phyloP scores from a whole-genome alignment of 2,888 invertebrate species.

The Muscina levida region DNA sequence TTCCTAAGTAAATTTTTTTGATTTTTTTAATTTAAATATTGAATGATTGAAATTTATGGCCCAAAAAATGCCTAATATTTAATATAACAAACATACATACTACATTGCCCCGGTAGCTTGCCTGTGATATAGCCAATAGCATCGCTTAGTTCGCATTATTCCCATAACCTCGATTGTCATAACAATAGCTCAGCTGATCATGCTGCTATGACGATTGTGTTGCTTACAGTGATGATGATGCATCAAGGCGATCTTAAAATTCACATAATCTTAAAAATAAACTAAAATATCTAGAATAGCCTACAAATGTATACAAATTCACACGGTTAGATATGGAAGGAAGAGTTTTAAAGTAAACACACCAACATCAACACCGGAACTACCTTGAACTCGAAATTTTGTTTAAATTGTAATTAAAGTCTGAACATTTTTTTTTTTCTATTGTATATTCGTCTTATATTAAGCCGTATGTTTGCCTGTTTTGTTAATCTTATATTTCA shows the following conservation, averaged over 20 bases:
- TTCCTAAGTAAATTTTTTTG: too few relatives aligned
- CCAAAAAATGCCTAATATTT: too few relatives aligned
- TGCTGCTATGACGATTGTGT: not conserved
- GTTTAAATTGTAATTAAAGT: not conserved
- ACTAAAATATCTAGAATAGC: not conserved
- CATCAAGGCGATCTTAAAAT: too few relatives aligned
- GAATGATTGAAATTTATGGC: too few relatives aligned
- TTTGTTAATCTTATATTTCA: not conserved
- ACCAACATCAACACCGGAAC: conserved; percentile 53
- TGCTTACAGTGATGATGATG: not conserved
- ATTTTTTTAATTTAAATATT: too few relatives aligned
- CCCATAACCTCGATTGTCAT: not conserved
- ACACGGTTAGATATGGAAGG: conserved; percentile 53
- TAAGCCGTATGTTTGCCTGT: too few relatives aligned
- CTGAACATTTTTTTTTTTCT: not conserved
- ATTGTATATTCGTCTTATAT: not conserved
- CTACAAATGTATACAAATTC: conserved; percentile 39
- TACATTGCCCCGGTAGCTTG: too few relatives aligned
- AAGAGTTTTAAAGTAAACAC: not conserved
- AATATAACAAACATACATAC: too few relatives aligned
- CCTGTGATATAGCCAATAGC: too few relatives aligned
- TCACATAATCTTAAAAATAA: too few relatives aligned
- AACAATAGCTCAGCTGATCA: not conserved
- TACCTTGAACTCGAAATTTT: conserved; percentile 59
- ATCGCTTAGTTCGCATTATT: not conserved